Evolutionary conservation across 92 coral and sea anemone species (phyloP).

Genomic region (Nematostella vectensis): DNA sequence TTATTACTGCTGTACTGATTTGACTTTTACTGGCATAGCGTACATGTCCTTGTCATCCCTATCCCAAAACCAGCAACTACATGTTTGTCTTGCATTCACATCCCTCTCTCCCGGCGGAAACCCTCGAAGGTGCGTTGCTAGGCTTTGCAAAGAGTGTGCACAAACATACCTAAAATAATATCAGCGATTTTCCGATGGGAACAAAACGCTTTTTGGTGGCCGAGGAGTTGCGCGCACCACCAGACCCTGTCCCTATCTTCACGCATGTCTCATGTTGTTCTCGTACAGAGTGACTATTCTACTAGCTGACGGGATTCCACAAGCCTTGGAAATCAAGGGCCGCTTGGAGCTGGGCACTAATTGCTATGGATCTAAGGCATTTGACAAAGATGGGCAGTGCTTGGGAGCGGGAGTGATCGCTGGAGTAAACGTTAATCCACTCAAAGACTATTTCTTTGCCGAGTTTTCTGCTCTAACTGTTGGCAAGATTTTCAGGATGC

Average conservation of each 20-base stretch:
- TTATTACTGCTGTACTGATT: too few relatives aligned
- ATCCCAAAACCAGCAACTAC: too few relatives aligned
- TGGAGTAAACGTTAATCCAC: slow-evolving; percentile 58
- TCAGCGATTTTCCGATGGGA: background rate
- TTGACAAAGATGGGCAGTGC: slow-evolving; percentile 53
- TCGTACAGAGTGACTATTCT: slow-evolving; percentile 53
- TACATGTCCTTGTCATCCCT: too few relatives aligned
- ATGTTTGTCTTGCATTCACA: too few relatives aligned
- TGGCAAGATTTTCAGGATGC: slow-evolving; percentile 63
- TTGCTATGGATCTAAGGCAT: slow-evolving; percentile 50
- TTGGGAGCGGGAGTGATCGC: slow-evolving; percentile 48
- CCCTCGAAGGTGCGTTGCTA: background rate
- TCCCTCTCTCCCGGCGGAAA: background rate
- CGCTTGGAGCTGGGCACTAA: slow-evolving; percentile 57
- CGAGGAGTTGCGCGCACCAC: too few relatives aligned
- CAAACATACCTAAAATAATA: background rate
- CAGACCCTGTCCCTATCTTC: too few relatives aligned
- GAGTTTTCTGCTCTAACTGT: slow-evolving; percentile 57
- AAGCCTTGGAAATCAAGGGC: slow-evolving; percentile 51
- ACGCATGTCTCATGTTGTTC: too few relatives aligned
- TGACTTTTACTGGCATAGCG: too few relatives aligned
- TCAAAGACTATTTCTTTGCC: slow-evolving; percentile 53
- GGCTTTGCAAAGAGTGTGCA: background rate
- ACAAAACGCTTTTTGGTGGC: too few relatives aligned
- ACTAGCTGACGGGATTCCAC: slow-evolving; percentile 57